Conservation (phyloP, 2,113 vertebrate species). For the Cebus imitator region DNA sequence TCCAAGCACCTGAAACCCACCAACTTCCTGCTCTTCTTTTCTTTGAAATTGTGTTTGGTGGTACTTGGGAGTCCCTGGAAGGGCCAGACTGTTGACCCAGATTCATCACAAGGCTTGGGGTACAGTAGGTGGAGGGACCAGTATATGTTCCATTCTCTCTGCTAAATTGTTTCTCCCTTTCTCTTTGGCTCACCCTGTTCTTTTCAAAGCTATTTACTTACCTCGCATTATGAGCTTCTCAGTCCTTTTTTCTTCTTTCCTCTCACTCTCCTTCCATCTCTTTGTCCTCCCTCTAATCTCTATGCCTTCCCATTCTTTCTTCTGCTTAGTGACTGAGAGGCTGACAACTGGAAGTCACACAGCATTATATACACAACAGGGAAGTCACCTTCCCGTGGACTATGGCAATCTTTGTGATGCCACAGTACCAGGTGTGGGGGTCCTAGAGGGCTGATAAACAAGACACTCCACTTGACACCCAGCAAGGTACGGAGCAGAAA, state of each 20-base stretch:
- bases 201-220: background rate
- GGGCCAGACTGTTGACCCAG: background rate
- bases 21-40: background rate
- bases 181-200: background rate
- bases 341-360: background rate
- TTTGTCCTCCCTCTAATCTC: background rate
- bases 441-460: background rate
- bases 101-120: accelerated
- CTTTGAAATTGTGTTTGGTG: background rate
- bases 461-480: background rate
- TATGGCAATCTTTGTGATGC: background rate
- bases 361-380: background rate
- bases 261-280: background rate
- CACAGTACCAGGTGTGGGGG: background rate
- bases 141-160: background rate
- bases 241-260: background rate
- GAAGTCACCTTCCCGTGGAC: background rate
- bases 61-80: background rate
- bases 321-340: background rate
- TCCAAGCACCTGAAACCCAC: background rate
- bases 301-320: background rate
- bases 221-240: background rate
- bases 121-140: accelerated
- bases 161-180: background rate
- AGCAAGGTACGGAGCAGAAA: background rate